Base-by-base conservation (phyloP, 2,888 invertebrate species). In the Desoria tigrina region DNA sequence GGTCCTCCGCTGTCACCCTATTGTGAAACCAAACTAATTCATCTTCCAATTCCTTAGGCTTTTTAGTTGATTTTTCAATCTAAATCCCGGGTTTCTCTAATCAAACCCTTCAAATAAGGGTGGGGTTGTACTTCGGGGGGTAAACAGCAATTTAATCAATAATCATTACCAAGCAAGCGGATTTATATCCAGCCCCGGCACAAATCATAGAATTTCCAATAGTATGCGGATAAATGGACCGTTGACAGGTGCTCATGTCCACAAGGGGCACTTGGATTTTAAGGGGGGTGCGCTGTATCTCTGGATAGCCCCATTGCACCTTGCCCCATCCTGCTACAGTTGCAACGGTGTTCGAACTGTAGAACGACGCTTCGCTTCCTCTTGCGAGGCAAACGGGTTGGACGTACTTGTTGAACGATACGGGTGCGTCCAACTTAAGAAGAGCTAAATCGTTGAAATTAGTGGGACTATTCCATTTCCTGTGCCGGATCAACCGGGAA, bases 1-100 rank as follows among this genome's bases (percentile, higher is more conserved):
- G 93, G 93, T 6, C 93, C 93, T 54, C 92, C 93, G 74, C 92
- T 92, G 80, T 93, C 92, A 54, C 92, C 92, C 92, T 92, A 45
- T 11, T 39, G 9, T 11, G 21, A 18, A 32, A 32, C 6, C 11
- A 32, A 32, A 32, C 6, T 32, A 32, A 32, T 32, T 32, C n/a
- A n/a, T n/a, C n/a, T n/a, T n/a, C n/a, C n/a, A n/a, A n/a, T n/a
- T n/a, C n/a, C n/a, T n/a, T n/a, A n/a, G n/a, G n/a, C n/a, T n/a
- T n/a, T n/a, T n/a, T n/a, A n/a, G n/a, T n/a, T n/a, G n/a, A n/a
- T n/a, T n/a, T n/a, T n/a, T n/a, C n/a, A n/a, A n/a, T n/a, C n/a
- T n/a, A n/a, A n/a, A n/a, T n/a, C n/a, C n/a, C n/a, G n/a, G n/a
- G n/a, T n/a, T n/a, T n/a, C n/a, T n/a, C n/a, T n/a, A n/a, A n/a